Conservation (phyloP, 2,888 invertebrate species). For the Girardia tigrina region DNA sequence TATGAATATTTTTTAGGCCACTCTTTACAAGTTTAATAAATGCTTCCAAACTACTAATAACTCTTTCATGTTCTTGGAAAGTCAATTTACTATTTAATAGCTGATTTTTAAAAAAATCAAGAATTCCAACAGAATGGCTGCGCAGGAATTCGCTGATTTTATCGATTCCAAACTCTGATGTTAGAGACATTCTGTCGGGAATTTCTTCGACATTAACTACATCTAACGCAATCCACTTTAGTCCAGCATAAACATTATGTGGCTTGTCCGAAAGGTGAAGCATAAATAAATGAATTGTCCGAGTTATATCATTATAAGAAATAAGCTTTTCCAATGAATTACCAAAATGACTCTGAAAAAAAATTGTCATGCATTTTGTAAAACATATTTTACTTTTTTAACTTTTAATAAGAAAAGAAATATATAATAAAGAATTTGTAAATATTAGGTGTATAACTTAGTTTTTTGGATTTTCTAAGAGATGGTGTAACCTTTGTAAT, state of each 20-base stretch:
- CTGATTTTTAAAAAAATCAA: neutral
- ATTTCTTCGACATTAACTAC: conserved; percentile 11
- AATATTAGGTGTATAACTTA: too few species aligned
- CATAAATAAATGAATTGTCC: conserved; percentile 29
- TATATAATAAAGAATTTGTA: too few species aligned
- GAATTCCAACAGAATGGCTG: neutral
- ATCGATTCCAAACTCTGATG: neutral
- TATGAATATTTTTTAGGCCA: neutral
- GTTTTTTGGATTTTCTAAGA: too few species aligned
- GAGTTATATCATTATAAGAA: conserved; percentile 27
- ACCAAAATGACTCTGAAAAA: conserved; percentile 28
- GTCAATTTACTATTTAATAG: neutral
- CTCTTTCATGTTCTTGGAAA: neutral
- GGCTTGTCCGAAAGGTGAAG: conserved; percentile 15
- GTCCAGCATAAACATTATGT: conserved; percentile 6
- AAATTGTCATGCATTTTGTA: neutral
- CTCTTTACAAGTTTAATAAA: neutral
- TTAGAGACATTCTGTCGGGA: neutral
- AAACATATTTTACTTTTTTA: too few species aligned
- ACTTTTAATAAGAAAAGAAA: too few species aligned
- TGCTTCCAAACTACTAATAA: neutral
- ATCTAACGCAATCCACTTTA: conserved; percentile 31
- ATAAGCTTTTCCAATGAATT: conserved; percentile 28
- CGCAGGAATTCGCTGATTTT: neutral
- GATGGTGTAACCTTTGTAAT: too few species aligned